Conservation (phyloP, 2,888 invertebrate species). For the Oxyscelio sp. region DNA sequence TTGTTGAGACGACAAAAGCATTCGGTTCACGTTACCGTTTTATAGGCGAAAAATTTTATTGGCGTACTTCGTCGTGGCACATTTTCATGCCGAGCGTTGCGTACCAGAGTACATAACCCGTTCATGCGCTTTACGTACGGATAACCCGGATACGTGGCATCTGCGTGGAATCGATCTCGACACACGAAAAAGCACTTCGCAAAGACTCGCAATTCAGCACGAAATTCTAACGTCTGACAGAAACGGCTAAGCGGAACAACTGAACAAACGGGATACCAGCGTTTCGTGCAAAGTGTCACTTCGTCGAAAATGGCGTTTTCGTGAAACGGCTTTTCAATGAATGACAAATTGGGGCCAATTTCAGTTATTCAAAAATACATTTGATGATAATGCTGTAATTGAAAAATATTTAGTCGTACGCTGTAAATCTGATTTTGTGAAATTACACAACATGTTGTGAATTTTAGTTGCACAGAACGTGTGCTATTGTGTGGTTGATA, state of each 20-base stretch:
- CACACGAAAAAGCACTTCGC: conserved; percentile 77
- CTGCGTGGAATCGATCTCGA: conserved; percentile 62
- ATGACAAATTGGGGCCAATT: too few relatives aligned
- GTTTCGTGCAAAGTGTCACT: not conserved
- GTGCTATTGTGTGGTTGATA: too few relatives aligned
- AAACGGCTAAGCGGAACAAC: not conserved
- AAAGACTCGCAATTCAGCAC: conserved; percentile 44
- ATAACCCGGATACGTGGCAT: conserved; percentile 68
- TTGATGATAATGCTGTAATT: too few relatives aligned
- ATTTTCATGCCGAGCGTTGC: conserved; percentile 83
- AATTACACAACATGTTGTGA: too few relatives aligned
- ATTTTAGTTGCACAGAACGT: too few relatives aligned
- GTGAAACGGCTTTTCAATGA: too few relatives aligned
- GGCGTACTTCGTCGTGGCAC: conserved; percentile 84
- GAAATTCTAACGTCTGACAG: conserved; percentile 27
- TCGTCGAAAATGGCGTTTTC: not conserved
- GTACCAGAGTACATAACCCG: conserved; percentile 60
- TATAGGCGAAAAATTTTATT: conserved; percentile 87
- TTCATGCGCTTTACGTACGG: conserved; percentile 63
- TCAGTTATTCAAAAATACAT: too few relatives aligned
- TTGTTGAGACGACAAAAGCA: conserved; percentile 79
- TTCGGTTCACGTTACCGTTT: conserved; percentile 87
- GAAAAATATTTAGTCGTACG: too few relatives aligned
- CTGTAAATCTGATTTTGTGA: too few relatives aligned
- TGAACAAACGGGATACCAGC: not conserved